A percentile compares a stretch with the other conserved stretches of the same genome.
Evolutionary conservation across 2,888 invertebrate species (phyloP).

Genomic region (Apamea sordens): DNA sequence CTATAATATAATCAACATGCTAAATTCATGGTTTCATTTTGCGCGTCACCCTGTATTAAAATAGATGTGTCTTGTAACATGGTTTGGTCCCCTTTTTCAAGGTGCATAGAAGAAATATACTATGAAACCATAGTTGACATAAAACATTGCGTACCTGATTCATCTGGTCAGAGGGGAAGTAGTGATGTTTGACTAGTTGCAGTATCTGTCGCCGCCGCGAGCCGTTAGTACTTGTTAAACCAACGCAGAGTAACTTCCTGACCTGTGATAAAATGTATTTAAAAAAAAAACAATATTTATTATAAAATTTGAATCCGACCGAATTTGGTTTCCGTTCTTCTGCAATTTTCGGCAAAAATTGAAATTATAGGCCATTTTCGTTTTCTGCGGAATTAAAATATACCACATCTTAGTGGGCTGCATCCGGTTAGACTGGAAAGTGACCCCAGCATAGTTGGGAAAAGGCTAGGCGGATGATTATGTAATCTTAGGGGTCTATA

Average conservation of each 20-base stretch:
- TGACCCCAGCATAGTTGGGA: too few relatives aligned
- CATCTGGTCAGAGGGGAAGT: conserved; percentile 87
- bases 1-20: too few relatives aligned
- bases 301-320: too few relatives aligned
- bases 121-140: background rate
- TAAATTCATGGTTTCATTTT: too few relatives aligned
- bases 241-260: conserved; percentile 81
- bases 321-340: too few relatives aligned
- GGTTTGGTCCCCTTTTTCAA: background rate
- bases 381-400: background rate
- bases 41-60: too few relatives aligned
- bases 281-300: background rate
- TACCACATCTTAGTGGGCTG: background rate
- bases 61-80: background rate
- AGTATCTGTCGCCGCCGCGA: conserved; percentile 80
- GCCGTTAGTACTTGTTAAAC: conserved; percentile 79
- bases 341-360: too few relatives aligned
- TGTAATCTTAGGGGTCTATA: too few relatives aligned
- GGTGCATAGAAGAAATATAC: background rate
- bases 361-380: background rate
- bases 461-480: too few relatives aligned
- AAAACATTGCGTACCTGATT: conserved; percentile 76
- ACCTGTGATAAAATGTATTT: conserved; percentile 71
- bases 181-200: conserved; percentile 86
- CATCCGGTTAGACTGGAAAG: too few relatives aligned